Conservation (phyloP, 2,888 invertebrate species). For the Melieria picta region DNA sequence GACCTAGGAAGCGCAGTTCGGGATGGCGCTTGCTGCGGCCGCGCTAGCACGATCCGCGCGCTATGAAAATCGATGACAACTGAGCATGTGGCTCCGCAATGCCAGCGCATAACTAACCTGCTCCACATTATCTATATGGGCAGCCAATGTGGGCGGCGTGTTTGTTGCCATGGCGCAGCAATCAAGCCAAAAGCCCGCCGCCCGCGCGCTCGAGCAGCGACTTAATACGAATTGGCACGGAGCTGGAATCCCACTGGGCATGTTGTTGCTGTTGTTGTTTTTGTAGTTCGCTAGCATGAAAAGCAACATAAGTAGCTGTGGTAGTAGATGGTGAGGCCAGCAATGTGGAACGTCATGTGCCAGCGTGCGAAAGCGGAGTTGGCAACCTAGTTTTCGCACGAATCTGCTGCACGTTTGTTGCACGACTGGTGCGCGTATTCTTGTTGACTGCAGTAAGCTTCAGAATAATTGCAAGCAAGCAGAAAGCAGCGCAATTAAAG, state of each 20-base stretch:
- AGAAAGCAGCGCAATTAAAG: too few species aligned
- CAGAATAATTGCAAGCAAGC: too few species aligned
- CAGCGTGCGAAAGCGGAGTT: constrained; percentile 26
- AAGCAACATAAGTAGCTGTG: too few species aligned
- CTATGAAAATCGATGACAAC: constrained; percentile 25
- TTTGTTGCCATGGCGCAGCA: constrained; percentile 26
- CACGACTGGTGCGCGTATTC: too few species aligned
- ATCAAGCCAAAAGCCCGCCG: constrained; percentile 1
- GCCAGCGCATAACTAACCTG: constrained; percentile 5
- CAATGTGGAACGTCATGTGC: neutral
- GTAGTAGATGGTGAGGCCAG: too few species aligned
- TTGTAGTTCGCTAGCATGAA: too few species aligned
- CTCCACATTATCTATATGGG: neutral
- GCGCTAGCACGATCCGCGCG: neutral
- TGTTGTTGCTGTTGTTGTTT: too few species aligned
- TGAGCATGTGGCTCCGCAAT: constrained; percentile 15
- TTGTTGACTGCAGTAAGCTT: too few species aligned
- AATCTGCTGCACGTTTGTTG: neutral
- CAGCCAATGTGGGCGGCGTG: constrained; percentile 10
- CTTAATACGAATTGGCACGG: constrained; percentile 25
- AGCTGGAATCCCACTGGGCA: neutral
- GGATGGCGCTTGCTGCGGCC: neutral
- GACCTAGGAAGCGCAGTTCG: too few species aligned
- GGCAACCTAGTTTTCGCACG: constrained; percentile 39
- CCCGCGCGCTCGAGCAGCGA: constrained; percentile 22